Evolutionary conservation across 2,888 invertebrate genomes (phyloP).

Genomic region (Entomobrya proxima): DNA sequence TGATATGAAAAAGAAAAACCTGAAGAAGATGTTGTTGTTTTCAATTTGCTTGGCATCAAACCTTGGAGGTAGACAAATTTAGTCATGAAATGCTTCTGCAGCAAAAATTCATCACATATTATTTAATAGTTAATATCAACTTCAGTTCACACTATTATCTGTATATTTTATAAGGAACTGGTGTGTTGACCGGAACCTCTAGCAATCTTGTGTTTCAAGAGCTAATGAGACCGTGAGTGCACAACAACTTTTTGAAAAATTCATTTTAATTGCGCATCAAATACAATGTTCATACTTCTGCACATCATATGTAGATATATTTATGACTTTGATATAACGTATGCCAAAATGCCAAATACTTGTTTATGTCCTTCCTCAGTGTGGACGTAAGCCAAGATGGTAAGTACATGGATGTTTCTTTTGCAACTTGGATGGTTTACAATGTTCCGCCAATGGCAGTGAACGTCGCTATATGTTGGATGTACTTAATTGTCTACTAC

Average conservation of each 20-base stretch:
- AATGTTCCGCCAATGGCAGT: conserved; percentile 90
- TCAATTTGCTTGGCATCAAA: conserved; percentile 66
- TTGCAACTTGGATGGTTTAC: conserved; percentile 87
- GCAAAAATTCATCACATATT: no score
- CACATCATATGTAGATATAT: no score
- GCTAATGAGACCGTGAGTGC: conserved; percentile 53
- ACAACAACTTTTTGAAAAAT: background rate
- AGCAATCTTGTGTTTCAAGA: conserved; percentile 66
- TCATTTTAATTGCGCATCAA: background rate
- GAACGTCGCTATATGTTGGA: conserved; percentile 86
- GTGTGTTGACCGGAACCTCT: conserved; percentile 65
- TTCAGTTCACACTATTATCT: background rate
- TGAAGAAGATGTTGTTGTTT: conserved; percentile 71
- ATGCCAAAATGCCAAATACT: no score
- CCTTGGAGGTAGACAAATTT: conserved; percentile 55
- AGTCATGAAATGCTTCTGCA: no score
- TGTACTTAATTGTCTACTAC: conserved; percentile 87
- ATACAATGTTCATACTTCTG: no score
- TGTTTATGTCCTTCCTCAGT: conserved; percentile 40
- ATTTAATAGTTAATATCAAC: no score
- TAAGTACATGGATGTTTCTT: conserved; percentile 81
- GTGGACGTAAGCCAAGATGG: conserved; percentile 68
- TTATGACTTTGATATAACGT: no score
- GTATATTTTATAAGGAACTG: conserved; percentile 52
- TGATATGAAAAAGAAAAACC: conserved; percentile 58